Percentiles rank a stretch among this genome's conserved stretches.
phyloP scores from a whole-genome alignment of 2,888 invertebrate species.

The Phymatocera aterrima region DNA sequence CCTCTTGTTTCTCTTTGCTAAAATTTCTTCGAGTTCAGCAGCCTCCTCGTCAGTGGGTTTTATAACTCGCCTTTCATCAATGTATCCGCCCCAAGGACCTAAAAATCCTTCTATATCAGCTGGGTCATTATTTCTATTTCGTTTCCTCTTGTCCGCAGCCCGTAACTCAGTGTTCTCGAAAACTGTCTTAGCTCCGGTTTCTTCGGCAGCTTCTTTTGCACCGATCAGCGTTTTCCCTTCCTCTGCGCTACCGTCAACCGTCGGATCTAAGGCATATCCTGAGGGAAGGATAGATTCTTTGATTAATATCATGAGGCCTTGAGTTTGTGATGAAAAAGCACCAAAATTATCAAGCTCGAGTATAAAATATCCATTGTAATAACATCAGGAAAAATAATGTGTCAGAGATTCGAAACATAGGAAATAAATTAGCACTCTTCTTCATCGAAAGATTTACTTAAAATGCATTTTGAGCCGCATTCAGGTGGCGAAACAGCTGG shows the following conservation, averaged over 20 bases:
- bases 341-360: no score
- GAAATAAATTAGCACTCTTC: no score
- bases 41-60: slow-evolving; percentile 96
- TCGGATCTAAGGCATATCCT: slow-evolving; percentile 96
- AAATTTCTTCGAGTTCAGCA: slow-evolving; percentile 94
- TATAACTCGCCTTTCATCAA: slow-evolving; percentile 91
- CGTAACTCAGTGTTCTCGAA: slow-evolving; percentile 90
- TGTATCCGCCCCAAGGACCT: slow-evolving; percentile 98
- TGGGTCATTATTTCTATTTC: slow-evolving; percentile 92
- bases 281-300: background rate
- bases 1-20: slow-evolving; percentile 93
- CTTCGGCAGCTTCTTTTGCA: slow-evolving; percentile 83
- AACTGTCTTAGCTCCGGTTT: slow-evolving; percentile 89
- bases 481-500: no score
- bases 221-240: slow-evolving; percentile 77
- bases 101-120: slow-evolving; percentile 95
- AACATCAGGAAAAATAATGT: no score
- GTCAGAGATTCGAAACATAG: no score
- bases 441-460: no score
- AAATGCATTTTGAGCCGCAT: no score
- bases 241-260: slow-evolving; percentile 80
- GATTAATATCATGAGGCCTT: background rate
- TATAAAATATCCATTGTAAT: no score
- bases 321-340: no score
- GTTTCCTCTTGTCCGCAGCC: slow-evolving; percentile 87